Conservation (phyloP, 2,888 invertebrate species). For the Anthrax anthrax region DNA sequence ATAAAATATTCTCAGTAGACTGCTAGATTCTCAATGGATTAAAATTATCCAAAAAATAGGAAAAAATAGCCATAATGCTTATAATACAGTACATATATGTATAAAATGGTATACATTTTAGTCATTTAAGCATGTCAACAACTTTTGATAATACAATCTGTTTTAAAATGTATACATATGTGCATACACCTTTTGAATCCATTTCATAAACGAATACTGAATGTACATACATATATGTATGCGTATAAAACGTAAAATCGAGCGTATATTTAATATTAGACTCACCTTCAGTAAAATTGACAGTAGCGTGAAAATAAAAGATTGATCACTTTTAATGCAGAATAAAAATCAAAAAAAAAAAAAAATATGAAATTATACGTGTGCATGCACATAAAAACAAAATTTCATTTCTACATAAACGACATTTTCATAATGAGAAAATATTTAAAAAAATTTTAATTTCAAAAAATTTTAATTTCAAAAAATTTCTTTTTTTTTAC, state of each 20-base stretch:
- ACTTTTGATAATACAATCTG: background rate
- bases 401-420: too few species aligned
- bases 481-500: too few species aligned
- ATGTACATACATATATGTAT: background rate
- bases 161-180: background rate
- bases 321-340: slow-evolving; percentile 26
- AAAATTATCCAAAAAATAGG: background rate
- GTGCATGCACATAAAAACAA: too few species aligned
- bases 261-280: background rate
- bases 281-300: slow-evolving; percentile 22
- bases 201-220: too few species aligned
- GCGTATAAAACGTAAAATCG: background rate
- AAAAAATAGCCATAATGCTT: background rate
- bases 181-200: background rate
- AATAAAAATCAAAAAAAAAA: background rate
- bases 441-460: too few species aligned
- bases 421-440: too few species aligned
- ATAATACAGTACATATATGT: background rate
- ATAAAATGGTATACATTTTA: background rate
- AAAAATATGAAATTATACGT: too few species aligned
- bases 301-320: slow-evolving; percentile 36
- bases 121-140: background rate
- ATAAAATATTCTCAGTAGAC: background rate
- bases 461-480: too few species aligned
- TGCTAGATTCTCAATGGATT: background rate